Percentiles rank a stretch among this genome's conserved stretches.
These are phyloP conservation scores for Phocoena sinus DNA, from an alignment of 2,113 vertebrate genomes.

Conservation along the genomic window DNA sequence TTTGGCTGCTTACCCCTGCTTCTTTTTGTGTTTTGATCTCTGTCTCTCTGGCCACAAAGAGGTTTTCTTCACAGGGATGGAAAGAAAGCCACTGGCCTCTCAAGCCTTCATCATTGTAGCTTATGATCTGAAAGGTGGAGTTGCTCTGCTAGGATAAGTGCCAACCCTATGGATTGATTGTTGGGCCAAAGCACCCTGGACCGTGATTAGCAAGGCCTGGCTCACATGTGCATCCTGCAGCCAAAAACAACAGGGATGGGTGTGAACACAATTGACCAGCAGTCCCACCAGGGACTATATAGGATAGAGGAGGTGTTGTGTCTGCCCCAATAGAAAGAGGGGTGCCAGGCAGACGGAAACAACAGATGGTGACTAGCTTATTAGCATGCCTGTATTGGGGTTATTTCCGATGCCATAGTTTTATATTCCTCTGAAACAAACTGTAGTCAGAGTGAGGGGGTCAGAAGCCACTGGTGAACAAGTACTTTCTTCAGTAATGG, in stretches of 20 bases:
- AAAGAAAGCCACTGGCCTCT: not conserved
- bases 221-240: not conserved
- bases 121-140: not conserved
- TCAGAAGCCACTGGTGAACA: not conserved
- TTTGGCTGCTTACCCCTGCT: not conserved
- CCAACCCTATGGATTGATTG: not conserved
- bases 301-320: not conserved
- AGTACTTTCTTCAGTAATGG: not conserved
- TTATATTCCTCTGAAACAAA: not conserved
- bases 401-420: not conserved
- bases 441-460: not conserved
- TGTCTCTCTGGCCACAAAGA: not conserved
- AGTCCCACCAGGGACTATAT: not conserved
- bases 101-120: not conserved
- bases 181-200: not conserved
- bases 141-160: not conserved
- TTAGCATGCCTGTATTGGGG: not conserved
- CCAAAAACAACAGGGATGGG: not conserved
- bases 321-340: not conserved
- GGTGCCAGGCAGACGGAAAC: not conserved
- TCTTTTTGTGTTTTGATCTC: not conserved
- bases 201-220: not conserved
- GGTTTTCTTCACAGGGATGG: not conserved
- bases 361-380: not conserved
- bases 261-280: not conserved